A percentile compares a stretch with the other conserved stretches of the same genome.
Conservation (phyloP, 2,113 vertebrate species). For the Rhegmatorhina hoffmannsi region DNA sequence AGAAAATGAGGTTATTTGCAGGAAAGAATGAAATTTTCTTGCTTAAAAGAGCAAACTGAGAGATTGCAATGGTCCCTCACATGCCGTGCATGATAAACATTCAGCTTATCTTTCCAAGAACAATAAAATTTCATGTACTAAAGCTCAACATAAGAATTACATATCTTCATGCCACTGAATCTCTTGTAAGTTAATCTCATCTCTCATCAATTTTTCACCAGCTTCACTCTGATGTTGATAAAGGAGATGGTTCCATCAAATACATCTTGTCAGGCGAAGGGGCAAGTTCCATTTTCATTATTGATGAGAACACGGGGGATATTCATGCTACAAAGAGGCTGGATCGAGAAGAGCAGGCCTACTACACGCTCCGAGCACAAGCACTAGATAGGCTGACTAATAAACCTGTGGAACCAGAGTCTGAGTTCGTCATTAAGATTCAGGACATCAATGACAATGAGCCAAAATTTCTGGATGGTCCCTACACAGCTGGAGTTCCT, state of each 20-base stretch:
- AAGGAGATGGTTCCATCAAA: constrained; percentile 94
- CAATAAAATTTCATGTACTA: constrained; percentile 48
- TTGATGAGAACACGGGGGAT: constrained; percentile 96
- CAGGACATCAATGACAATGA: constrained; percentile 99
- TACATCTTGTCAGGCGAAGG: constrained; percentile 95
- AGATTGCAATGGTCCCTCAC: constrained; percentile 20
- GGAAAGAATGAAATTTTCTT: constrained; percentile 28
- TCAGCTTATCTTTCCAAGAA: constrained; percentile 59
- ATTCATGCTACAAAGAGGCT: constrained; percentile 96
- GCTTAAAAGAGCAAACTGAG: background rate
- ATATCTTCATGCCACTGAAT: constrained; percentile 61
- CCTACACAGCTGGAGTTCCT: constrained; percentile 89
- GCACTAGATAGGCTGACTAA: constrained; percentile 89
- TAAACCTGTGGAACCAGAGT: constrained; percentile 89
- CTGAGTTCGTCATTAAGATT: constrained; percentile 95
- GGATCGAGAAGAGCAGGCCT: constrained; percentile 93
- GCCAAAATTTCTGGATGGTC: constrained; percentile 93
- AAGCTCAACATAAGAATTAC: constrained; percentile 44
- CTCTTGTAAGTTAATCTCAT: constrained; percentile 77
- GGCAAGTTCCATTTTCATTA: constrained; percentile 96
- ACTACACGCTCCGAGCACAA: constrained; percentile 92
- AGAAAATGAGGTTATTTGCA: constrained; percentile 16
- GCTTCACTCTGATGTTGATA: constrained; percentile 98
- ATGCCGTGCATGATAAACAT: background rate
- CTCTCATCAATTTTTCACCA: constrained; percentile 80